Evolutionary conservation across 2,797 vertebrate genomes (phyloP).

Genomic region (Lacerta bilineata): DNA sequence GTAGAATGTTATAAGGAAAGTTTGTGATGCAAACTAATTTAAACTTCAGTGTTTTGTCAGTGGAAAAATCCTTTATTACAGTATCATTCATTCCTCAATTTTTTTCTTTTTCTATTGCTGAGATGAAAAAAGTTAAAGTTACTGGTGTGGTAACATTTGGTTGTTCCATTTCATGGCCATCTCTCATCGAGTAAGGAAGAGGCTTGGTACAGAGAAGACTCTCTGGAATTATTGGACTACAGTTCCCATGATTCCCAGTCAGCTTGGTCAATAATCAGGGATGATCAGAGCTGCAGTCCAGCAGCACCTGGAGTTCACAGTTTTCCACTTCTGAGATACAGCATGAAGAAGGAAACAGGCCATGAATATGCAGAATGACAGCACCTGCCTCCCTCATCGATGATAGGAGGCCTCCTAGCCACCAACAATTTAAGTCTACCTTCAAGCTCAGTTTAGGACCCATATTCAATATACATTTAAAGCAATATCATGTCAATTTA

Average conservation of each 20-base stretch:
- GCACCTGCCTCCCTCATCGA: neutral
- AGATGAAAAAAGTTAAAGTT: neutral
- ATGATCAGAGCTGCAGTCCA: too few relatives aligned
- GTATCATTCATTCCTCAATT: neutral
- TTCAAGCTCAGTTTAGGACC: too few relatives aligned
- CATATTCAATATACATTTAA: too few relatives aligned
- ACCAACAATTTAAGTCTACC: too few relatives aligned
- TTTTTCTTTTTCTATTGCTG: neutral
- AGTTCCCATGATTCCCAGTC: too few relatives aligned
- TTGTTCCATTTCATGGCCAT: neutral
- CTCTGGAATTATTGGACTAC: too few relatives aligned
- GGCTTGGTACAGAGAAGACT: neutral
- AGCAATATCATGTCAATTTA: too few relatives aligned
- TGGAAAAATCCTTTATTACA: neutral
- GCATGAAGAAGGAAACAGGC: neutral
- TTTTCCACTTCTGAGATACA: too few relatives aligned
- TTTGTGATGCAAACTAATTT: neutral
- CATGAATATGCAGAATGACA: too few relatives aligned
- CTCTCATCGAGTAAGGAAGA: neutral
- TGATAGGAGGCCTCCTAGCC: too few relatives aligned
- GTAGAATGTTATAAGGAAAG: conserved; percentile 12
- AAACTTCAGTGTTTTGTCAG: neutral
- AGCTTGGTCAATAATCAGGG: too few relatives aligned
- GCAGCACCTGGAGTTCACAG: too few relatives aligned
- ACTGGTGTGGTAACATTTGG: neutral